A percentile compares a stretch with the other conserved stretches of the same genome.
Conservation (phyloP, 2,888 invertebrate genomes). For the Mythimna lalbum region DNA sequence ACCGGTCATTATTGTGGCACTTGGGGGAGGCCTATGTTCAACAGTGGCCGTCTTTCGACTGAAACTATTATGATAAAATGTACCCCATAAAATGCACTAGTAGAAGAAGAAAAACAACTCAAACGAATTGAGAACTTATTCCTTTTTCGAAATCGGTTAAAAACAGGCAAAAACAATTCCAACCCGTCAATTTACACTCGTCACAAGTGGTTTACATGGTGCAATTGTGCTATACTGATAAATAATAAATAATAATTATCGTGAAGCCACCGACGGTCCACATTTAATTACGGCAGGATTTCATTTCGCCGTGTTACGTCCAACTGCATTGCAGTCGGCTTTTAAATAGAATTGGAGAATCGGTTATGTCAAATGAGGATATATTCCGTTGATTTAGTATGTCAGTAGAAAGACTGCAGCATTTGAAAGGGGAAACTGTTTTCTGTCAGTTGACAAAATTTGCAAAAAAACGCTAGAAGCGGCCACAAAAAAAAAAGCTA, state of each 20-base stretch:
- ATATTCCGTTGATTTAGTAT: background rate
- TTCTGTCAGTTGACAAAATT: no score
- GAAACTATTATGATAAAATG: no score
- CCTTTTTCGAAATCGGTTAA: background rate
- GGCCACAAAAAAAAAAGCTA: no score
- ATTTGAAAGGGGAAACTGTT: background rate
- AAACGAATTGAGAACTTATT: background rate
- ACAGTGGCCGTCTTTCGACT: no score
- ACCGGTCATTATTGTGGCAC: no score
- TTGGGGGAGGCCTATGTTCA: no score
- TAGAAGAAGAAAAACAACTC: no score
- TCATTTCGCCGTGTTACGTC: constrained; percentile 18
- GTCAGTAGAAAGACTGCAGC: no score
- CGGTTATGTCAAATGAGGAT: background rate
- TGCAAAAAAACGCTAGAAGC: no score
- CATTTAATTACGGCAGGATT: constrained; percentile 36
- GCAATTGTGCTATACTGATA: background rate
- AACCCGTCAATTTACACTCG: background rate
- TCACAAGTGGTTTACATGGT: constrained; percentile 10
- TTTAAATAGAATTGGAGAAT: constrained; percentile 12
- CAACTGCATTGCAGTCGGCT: constrained; percentile 38
- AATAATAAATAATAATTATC: constrained; percentile 28
- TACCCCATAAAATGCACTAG: no score
- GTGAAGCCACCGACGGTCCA: background rate
- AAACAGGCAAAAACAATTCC: background rate